A percentile compares a stretch with the other conserved stretches of the same genome.
These are phyloP conservation scores for Mormyrus hasselquistii DNA, from an alignment of 2,797 vertebrate genomes.

Conservation along the genomic window DNA sequence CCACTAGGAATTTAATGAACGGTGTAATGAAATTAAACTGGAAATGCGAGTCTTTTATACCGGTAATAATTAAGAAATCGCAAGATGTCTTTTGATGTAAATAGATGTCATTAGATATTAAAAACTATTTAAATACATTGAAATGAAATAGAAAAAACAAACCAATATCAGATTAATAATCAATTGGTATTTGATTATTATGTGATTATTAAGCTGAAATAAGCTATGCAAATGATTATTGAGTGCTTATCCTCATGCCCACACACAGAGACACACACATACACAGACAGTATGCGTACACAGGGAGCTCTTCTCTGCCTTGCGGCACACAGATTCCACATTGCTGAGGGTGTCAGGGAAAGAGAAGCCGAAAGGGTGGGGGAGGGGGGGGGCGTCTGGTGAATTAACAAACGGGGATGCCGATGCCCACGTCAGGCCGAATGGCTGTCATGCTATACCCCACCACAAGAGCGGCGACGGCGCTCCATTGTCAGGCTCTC, in stretches of 20 bases:
- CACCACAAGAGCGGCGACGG: background rate
- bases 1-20: background rate
- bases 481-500: slow-evolving; percentile 2
- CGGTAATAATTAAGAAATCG: background rate
- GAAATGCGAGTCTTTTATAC: background rate
- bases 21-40: background rate
- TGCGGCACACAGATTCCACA: background rate
- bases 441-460: background rate
- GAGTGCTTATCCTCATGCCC: background rate
- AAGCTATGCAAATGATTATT: slow-evolving; percentile 1
- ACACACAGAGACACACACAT: background rate
- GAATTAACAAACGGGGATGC: background rate
- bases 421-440: background rate
- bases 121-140: background rate
- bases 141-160: background rate
- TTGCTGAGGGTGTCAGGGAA: background rate
- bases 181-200: background rate
- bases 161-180: background rate
- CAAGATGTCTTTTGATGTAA: background rate
- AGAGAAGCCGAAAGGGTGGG: background rate
- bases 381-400: background rate
- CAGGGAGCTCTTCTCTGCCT: background rate
- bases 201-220: background rate
- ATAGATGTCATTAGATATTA: background rate
- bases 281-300: background rate